Base-by-base conservation (phyloP, 92 coral and sea anemone species). In the Hydrozoanthus gracilis region DNA sequence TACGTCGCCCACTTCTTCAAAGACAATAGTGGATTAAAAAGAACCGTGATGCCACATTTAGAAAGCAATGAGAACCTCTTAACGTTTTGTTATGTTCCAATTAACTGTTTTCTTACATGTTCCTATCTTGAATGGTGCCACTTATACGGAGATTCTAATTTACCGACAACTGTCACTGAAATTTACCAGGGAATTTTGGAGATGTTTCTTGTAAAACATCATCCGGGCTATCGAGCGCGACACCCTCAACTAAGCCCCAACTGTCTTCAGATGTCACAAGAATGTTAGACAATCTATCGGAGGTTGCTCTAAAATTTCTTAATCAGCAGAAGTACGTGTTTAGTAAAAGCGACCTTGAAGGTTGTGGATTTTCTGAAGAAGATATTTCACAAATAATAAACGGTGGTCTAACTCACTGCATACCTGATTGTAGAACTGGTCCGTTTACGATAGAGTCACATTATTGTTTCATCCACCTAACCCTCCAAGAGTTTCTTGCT, bases 171-270 rank as follows among this genome's bases (percentile, higher is more conserved):
- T 27, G 82, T 76, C 18, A 76, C 82, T 51, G 82, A 76, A 54
- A 76, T 76, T 76, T 76, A 76, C 49, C 82, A 18, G 35, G 82
- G 82, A 15, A 66, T 76, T 76, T 76, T 76, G 18, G 66, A 76
- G 10, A 76, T 51, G 82, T 76, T 76, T 54, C 35, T 76, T 51
- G 7, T 54, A 54, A 76, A 10, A 76, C 82, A 76, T 76, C 82
- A 76, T 17, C 82, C 82, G 48, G 67, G 51, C 10, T 76, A 54
- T 9, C 52, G 66, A 54, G 56, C 8, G 11, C 11, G 52, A 72
- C 52, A 4, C 3, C 15, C 8, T 16, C 35, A 51, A 27, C 61
- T 11, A 51, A 76, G 14, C 82, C 82, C 12, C 17, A 54, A 2
- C 35, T 17, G 46, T 20, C 65, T 76, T 49, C 46, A n/a, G 12